phyloP scores from a whole-genome alignment of 2,888 invertebrate species.

The Plagodis dolabraria region DNA sequence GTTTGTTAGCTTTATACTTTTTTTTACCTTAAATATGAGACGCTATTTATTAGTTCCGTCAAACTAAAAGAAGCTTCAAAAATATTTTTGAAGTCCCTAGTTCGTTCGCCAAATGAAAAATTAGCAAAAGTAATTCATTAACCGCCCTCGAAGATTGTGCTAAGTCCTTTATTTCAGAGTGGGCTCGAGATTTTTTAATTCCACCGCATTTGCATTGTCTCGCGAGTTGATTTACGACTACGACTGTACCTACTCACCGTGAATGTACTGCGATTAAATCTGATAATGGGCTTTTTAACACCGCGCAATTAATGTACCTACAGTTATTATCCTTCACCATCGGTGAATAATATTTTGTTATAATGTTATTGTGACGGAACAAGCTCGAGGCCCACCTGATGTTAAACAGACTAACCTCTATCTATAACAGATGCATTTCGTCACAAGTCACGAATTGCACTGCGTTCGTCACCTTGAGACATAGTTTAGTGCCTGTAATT shows the following conservation, averaged over 20 bases:
- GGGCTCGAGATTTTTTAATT: conserved; percentile 81
- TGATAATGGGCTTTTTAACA: conserved; percentile 79
- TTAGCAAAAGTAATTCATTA: conserved; percentile 83
- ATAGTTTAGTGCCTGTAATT: too few relatives aligned
- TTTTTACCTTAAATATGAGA: too few relatives aligned
- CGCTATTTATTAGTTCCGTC: too few relatives aligned
- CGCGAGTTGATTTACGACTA: conserved; percentile 69
- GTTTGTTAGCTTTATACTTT: background rate
- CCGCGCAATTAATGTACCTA: conserved; percentile 30
- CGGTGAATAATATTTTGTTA: too few relatives aligned
- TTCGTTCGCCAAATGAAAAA: conserved; percentile 63
- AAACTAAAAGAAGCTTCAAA: background rate
- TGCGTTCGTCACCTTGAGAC: too few relatives aligned
- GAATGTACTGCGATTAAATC: conserved; percentile 61
- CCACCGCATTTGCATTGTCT: conserved; percentile 80
- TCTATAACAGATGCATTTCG: too few relatives aligned
- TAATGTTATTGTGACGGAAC: too few relatives aligned
- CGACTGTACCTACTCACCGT: conserved; percentile 40
- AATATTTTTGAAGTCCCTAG: conserved; percentile 29
- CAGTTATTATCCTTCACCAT: too few relatives aligned
- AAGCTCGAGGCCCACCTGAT: too few relatives aligned
- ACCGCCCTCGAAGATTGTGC: conserved; percentile 76
- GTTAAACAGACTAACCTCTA: too few relatives aligned
- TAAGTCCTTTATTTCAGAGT: conserved; percentile 78
- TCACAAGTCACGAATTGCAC: too few relatives aligned